phyloP scores from a whole-genome alignment of 1,140 invertebrate genomes.

The Lordiphosa collinella region DNA sequence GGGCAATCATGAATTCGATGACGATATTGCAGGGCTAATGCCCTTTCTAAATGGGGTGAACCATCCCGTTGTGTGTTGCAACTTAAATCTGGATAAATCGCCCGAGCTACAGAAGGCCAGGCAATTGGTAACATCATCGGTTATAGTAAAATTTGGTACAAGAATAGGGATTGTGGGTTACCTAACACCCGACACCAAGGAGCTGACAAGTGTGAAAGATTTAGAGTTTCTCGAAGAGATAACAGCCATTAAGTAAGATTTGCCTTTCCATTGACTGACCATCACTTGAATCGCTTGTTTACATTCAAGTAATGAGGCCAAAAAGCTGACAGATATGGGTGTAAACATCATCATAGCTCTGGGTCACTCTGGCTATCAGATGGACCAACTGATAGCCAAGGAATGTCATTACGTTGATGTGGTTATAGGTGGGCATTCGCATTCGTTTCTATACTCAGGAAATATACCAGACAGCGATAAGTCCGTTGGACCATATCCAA shows the following conservation, averaged over 20 bases:
- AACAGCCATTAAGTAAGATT: slow-evolving; percentile 81
- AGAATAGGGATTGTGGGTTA: slow-evolving; percentile 94
- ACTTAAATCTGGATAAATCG: slow-evolving; percentile 85
- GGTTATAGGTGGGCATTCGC: slow-evolving; percentile 93
- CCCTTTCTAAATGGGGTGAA: slow-evolving; percentile 86
- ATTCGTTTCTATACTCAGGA: slow-evolving; percentile 85
- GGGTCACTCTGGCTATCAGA: slow-evolving; percentile 91
- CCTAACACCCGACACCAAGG: slow-evolving; percentile 88
- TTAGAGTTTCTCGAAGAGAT: slow-evolving; percentile 88
- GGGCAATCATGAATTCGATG: slow-evolving; percentile 97
- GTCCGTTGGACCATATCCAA: slow-evolving; percentile 89
- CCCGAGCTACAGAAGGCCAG: slow-evolving; percentile 80
- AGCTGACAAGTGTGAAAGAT: slow-evolving; percentile 82
- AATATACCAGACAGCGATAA: slow-evolving; percentile 18
- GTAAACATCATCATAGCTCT: slow-evolving; percentile 92
- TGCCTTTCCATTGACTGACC: too few relatives aligned
- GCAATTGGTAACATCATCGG: slow-evolving; percentile 82
- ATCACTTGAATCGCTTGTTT: too few relatives aligned
- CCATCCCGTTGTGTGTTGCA: slow-evolving; percentile 88
- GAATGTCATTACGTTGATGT: slow-evolving; percentile 90
- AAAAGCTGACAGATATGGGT: slow-evolving; percentile 82
- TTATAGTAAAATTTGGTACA: slow-evolving; percentile 83
- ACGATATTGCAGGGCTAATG: slow-evolving; percentile 85
- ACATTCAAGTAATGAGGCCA: slow-evolving; percentile 81
- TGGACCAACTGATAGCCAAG: slow-evolving; percentile 88